A percentile compares a stretch with the other conserved stretches of the same genome.
These are phyloP conservation scores for Mesochorus sp. DNA, from an alignment of 2,888 invertebrate genomes.

Conservation along the genomic window DNA sequence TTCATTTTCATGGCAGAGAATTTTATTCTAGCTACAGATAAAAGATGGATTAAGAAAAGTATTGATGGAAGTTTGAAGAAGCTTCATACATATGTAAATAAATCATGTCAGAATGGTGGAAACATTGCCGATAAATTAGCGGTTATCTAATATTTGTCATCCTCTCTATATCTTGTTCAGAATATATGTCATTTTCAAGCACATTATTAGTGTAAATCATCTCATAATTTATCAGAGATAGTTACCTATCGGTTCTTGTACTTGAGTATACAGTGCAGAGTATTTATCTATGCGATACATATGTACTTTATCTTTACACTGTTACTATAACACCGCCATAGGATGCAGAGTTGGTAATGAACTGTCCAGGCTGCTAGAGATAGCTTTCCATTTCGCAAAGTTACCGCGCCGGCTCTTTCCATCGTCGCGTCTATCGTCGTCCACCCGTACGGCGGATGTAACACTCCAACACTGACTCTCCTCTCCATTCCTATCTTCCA, in stretches of 20 bases:
- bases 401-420: conserved; percentile 62
- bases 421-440: conserved; percentile 57
- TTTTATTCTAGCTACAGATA: no score
- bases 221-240: not conserved
- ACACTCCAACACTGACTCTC: conserved; percentile 20
- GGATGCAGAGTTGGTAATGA: conserved; percentile 55
- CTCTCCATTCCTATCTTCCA: conserved; percentile 30
- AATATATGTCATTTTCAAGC: no score
- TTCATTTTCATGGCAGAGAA: no score
- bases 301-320: no score
- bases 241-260: not conserved
- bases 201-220: not conserved
- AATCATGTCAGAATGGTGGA: no score
- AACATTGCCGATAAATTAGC: no score
- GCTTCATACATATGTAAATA: no score
- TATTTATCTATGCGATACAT: no score
- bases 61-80: no score
- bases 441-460: conserved; percentile 21
- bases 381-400: conserved; percentile 65
- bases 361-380: conserved; percentile 61
- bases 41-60: no score
- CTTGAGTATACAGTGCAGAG: not conserved
- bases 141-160: no score
- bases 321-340: not conserved
- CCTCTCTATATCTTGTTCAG: no score